These are phyloP conservation scores for Falco berigora DNA, from an alignment of 2,797 vertebrate species.

Conservation along the genomic window DNA sequence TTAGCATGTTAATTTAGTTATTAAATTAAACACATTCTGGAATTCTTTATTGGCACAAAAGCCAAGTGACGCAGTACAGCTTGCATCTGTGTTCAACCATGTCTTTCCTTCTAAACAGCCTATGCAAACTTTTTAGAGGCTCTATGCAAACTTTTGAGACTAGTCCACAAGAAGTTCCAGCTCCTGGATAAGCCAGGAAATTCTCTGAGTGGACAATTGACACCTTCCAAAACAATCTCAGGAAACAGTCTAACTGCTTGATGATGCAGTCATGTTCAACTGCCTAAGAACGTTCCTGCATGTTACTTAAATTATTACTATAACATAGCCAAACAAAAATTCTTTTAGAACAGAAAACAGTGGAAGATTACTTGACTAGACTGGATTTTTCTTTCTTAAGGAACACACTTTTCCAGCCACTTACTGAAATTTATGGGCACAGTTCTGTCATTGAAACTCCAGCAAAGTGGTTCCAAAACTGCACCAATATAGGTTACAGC, in stretches of 20 bases:
- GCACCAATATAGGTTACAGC: background rate
- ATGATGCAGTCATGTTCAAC: background rate
- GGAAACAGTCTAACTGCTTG: background rate
- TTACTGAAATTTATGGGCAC: conserved; percentile 21
- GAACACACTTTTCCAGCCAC: background rate
- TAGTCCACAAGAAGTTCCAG: background rate
- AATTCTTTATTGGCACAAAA: background rate
- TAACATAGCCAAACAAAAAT: background rate
- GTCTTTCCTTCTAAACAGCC: background rate
- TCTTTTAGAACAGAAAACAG: background rate
- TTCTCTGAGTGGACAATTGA: background rate
- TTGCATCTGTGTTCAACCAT: background rate
- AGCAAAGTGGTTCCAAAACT: background rate
- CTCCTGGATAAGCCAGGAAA: background rate
- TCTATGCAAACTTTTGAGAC: background rate
- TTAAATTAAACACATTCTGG: background rate
- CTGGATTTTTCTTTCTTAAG: conserved; percentile 1
- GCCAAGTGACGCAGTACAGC: background rate
- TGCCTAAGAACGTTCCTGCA: background rate
- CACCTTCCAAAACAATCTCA: background rate
- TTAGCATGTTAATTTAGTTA: background rate
- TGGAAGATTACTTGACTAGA: background rate
- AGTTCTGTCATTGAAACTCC: background rate
- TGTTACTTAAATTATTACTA: background rate
- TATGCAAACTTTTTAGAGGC: background rate